A percentile compares a stretch with the other conserved stretches of the same genome.
Evolutionary conservation across 2,888 invertebrate genomes (phyloP).

Genomic region (Scotopteryx bipunctaria): DNA sequence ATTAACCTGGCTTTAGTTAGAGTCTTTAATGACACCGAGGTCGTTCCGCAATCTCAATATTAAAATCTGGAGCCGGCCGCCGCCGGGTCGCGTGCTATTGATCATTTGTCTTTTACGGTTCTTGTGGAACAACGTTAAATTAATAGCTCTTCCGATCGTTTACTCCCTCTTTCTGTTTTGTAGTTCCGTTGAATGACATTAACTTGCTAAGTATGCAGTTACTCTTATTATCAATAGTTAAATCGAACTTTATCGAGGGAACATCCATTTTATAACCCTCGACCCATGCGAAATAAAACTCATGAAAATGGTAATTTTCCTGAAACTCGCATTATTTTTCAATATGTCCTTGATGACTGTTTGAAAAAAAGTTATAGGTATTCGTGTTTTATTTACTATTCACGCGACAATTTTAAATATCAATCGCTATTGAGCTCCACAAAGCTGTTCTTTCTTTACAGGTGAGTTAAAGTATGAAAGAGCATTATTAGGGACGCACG

Average conservation of each 20-base stretch:
- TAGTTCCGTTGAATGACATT: conserved; percentile 47
- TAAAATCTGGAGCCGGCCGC: conserved; percentile 50
- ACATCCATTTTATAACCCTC: conserved; percentile 23
- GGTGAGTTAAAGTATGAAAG: conserved; percentile 49
- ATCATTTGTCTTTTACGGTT: conserved; percentile 68
- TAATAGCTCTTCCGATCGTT: conserved; percentile 55
- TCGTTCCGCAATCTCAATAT: conserved; percentile 56
- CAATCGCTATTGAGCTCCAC: conserved; percentile 37
- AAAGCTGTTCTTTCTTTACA: conserved; percentile 49
- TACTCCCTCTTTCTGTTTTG: conserved; percentile 40
- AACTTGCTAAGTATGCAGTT: conserved; percentile 31
- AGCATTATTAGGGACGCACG: conserved; percentile 42
- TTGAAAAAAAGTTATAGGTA: conserved; percentile 4
- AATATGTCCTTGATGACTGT: conserved; percentile 14
- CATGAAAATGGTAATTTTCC: conserved; percentile 17
- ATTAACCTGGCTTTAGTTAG: conserved; percentile 48
- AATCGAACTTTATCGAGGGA: conserved; percentile 30
- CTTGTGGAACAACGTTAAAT: conserved; percentile 62
- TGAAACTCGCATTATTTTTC: conserved; percentile 21
- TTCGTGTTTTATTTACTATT: not conserved
- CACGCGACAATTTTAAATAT: conserved; percentile 9
- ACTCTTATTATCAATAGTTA: conserved; percentile 34
- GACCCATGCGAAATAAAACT: conserved; percentile 25
- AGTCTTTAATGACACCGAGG: conserved; percentile 52
- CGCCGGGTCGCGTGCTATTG: conserved; percentile 48